A percentile compares a stretch with the other conserved stretches of the same genome.
Conservation (phyloP, 2,113 vertebrate species). For the human region DNA sequence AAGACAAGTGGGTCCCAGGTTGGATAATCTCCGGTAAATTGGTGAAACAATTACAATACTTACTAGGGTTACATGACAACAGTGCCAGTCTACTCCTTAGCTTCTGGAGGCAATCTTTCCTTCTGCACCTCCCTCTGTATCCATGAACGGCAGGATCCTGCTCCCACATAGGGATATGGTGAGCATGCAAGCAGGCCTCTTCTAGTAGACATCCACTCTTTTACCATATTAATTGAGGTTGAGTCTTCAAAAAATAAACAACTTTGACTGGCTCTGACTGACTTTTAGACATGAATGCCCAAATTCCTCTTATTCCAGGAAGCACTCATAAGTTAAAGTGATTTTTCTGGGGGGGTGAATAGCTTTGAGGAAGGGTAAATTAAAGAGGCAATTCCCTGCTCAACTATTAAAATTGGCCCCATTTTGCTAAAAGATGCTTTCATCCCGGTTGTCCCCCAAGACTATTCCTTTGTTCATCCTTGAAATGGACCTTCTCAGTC, state of each 20-base stretch:
- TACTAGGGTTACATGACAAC: neutral
- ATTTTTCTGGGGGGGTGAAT: neutral
- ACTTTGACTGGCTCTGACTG: no score
- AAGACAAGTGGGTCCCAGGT: neutral
- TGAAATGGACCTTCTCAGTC: neutral
- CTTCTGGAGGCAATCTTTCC: neutral
- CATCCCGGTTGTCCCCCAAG: neutral
- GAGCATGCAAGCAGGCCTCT: neutral
- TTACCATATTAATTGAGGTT: neutral
- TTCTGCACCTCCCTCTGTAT: neutral
- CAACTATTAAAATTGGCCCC: neutral
- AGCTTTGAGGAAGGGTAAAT: neutral
- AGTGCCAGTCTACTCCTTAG: neutral
- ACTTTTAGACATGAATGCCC: neutral
- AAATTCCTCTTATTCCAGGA: neutral
- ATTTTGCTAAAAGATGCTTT: neutral
- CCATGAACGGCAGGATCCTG: neutral
- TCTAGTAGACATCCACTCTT: neutral
- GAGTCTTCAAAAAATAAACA: neutral
- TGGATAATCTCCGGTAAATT: neutral
- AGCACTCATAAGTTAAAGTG: neutral
- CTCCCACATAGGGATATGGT: neutral
- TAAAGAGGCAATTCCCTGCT: neutral
- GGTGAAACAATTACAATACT: neutral
- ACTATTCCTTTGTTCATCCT: neutral